Conservation (phyloP, 2,113 vertebrate genomes). For the Poecile atricapillus region DNA sequence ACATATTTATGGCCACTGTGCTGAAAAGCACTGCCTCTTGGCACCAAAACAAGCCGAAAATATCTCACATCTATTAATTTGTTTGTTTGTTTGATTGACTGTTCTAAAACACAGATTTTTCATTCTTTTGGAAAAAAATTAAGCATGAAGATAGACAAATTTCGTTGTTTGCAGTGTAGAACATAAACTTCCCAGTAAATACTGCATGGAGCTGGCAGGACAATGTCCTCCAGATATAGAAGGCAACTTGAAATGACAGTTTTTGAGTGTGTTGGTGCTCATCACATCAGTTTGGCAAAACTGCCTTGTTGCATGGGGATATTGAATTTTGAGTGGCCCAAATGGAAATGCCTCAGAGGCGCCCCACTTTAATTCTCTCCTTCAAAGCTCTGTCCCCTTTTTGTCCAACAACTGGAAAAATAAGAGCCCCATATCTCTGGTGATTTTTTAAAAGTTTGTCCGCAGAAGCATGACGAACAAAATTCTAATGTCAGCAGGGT, state of each 20-base stretch:
- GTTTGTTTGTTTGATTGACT: neutral
- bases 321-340: neutral
- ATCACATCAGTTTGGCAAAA: neutral
- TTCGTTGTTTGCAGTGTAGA: neutral
- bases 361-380: neutral
- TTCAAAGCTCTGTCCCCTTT: neutral
- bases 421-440: neutral
- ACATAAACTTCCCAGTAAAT: neutral
- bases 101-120: neutral
- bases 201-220: neutral
- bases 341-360: neutral
- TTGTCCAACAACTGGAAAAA: neutral
- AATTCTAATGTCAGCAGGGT: neutral
- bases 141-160: neutral
- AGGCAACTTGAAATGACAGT: neutral
- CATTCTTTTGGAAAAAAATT: neutral
- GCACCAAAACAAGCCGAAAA: neutral
- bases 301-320: neutral
- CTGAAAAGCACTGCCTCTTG: neutral
- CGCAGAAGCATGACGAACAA: neutral
- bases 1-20: neutral
- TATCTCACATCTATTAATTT: neutral
- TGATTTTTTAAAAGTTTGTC: neutral
- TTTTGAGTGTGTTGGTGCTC: neutral
- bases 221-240: neutral